Evolutionary conservation across 2,888 invertebrate genomes (phyloP).

Genomic region (Crioceris asparagi): DNA sequence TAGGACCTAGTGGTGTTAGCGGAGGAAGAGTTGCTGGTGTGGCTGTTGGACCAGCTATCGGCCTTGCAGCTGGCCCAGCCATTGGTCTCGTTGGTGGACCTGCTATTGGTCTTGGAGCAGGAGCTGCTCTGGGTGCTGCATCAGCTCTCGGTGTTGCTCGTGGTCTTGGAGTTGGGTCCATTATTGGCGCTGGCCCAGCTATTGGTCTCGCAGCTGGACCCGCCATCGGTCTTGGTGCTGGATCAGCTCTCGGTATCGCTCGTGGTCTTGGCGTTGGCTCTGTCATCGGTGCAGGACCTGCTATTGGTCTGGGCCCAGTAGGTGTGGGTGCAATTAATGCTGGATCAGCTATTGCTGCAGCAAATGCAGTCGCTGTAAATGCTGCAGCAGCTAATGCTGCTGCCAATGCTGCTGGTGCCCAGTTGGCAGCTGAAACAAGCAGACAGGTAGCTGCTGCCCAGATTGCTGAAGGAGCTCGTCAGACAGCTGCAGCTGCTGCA

Average conservation of each 20-base stretch:
- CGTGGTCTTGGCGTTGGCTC: too few species aligned
- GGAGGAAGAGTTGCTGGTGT: conserved; percentile 2
- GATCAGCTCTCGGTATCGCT: too few species aligned
- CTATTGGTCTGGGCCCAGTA: background rate
- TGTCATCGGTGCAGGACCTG: background rate
- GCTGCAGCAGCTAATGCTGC: conserved; percentile 1
- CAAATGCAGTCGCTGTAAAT: background rate
- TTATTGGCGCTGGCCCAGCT: too few species aligned
- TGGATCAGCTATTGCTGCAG: background rate
- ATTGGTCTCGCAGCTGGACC: background rate
- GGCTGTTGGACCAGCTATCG: background rate
- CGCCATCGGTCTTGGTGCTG: too few species aligned
- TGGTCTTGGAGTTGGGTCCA: too few species aligned
- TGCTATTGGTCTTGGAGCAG: background rate
- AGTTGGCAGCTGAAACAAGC: conserved; percentile 5
- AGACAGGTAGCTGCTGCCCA: conserved; percentile 4
- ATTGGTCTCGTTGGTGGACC: background rate
- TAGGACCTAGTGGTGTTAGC: conserved; percentile 8
- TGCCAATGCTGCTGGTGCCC: conserved; percentile 4
- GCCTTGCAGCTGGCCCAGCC: background rate
- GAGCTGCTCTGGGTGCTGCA: background rate
- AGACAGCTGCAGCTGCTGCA: conserved; percentile 5
- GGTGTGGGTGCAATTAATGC: background rate
- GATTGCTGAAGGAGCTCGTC: conserved; percentile 5
- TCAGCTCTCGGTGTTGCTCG: background rate